These are phyloP conservation scores for Nowickia ferox DNA, from an alignment of 2,888 invertebrate genomes.

Conservation along the genomic window DNA sequence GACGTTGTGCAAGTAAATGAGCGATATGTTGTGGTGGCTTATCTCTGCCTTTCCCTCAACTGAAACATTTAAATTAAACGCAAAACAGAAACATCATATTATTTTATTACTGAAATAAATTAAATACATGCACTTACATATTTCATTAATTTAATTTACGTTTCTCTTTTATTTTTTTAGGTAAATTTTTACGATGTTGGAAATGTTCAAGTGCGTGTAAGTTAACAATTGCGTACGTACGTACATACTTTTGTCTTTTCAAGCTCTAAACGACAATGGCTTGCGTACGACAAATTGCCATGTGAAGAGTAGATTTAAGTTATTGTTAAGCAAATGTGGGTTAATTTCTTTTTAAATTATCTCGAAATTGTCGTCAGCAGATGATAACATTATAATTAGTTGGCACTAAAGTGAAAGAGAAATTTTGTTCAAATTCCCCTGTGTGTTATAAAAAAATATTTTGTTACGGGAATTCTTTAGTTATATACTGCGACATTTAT, in stretches of 20 bases:
- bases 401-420: too few relatives aligned
- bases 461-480: too few relatives aligned
- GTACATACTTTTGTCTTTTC: too few relatives aligned
- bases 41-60: not conserved
- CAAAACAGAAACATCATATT: constrained; percentile 1
- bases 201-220: constrained; percentile 27
- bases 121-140: constrained; percentile 3
- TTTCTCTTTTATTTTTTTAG: constrained; percentile 40
- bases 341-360: not conserved
- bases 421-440: too few relatives aligned
- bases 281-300: not conserved
- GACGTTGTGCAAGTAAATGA: too few relatives aligned
- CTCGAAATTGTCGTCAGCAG: not conserved
- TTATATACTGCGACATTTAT: too few relatives aligned
- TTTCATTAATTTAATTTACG: constrained; percentile 24
- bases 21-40: too few relatives aligned
- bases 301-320: not conserved
- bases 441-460: too few relatives aligned
- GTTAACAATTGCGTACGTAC: not conserved
- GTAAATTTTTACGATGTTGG: constrained; percentile 36
- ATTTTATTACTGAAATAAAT: constrained; percentile 21
- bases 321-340: not conserved
- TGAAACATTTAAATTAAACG: not conserved
- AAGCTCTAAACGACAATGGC: not conserved
- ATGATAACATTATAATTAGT: not conserved